Evolutionary conservation across 1,140 invertebrate species (phyloP), one percentile per base, ranked within the genome.

Genomic region (Mizuhopecten yessoensis): DNA sequence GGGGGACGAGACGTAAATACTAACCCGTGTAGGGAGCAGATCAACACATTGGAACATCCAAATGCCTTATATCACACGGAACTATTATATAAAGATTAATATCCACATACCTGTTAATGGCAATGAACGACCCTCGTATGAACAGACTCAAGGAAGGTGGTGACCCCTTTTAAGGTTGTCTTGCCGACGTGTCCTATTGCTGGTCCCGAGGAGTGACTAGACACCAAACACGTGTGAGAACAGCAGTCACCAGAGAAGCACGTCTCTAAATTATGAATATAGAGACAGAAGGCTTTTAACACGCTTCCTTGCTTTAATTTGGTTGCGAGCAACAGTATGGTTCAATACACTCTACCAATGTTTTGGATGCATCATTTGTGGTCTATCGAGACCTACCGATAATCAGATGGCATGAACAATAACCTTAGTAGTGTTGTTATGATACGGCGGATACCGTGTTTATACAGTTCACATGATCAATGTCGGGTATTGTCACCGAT

Each of bases 181-280:
- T 75, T 75, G n/a, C 17, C n/a, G 5, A 29, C 17, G n/a, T 29
- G 23, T 75, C 57, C 57, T 39, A 7, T 39, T 7, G 36, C 13
- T 75, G 57, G 29, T 75, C n/a, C 57, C 23, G 23, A 23, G 2
- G 13, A 49, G 13, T 49, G 1, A 49, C 45, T 49, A 49, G 45
- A 49, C 45, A 49, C 45, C 1, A 10, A 23, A 17, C 57, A 75
- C 57, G 57, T 75, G 57, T 17, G 57, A 7, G 9, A 29, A 75
- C n/a, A 29, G 5, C 29, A n/a, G 57, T 75, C 57, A 75, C n/a
- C 9, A 17, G 23, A 75, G 57, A 75, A 75, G 5, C 57, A 75
- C 57, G 57, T 75, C 57, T 57, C 45, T 75, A 75, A 75, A 75
- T 75, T 75, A 75, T 75, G 57, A 75, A 75, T 75, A n/a, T 75